Base-by-base conservation (phyloP, 2,113 vertebrate species). In the Semnornis frantzii region DNA sequence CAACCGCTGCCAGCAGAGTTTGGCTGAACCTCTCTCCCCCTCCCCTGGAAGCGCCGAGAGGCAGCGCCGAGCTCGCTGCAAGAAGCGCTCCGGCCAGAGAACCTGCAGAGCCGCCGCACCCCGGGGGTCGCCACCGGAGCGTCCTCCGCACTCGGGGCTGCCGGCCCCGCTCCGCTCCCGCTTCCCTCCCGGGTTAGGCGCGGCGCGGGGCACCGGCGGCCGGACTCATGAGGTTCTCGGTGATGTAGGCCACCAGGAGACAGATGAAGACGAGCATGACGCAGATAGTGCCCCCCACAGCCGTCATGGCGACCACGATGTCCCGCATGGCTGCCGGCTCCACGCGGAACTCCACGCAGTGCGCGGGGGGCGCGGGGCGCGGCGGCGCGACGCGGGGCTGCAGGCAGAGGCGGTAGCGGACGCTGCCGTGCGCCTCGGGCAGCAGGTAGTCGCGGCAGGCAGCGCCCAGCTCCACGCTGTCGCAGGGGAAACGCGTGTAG, bases 221-320 rank as follows among this genome's bases (percentile, higher is more conserved):
- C 70, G 93, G 95, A 82, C 93, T 93, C 95, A 99, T 98, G 94
- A 99, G 98, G 96, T 99, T 99, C 94, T 99, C 99, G 18, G 99
- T 99, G 96, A 99, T 99, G 95, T 99, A 99, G 28, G 99, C 99
- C 97, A 99, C 99, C 48, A 99, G 97, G 78, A 99, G 97, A 96
- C 99, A 99, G 95, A 99, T 99, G 97, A 99, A 98, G 94, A 99
- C 99, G 87, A 99, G 98, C 99, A 99, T 99, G 96, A 99, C 99
- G 89, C 99, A 99, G 97, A 99, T 99, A 90, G 99, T 98, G 57
- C 99, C 99, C 75, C 99, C 99, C 95, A 99, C 99, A 15, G 99
- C 98, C 76, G 99, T 99, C 99, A 99, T 99, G 97, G 99, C 99
- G 62, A 99, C 98, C 17, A 99, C 99, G 92, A 99, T 99, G 90